Conservation (phyloP, 2,888 invertebrate species). For the Cancer borealis region DNA sequence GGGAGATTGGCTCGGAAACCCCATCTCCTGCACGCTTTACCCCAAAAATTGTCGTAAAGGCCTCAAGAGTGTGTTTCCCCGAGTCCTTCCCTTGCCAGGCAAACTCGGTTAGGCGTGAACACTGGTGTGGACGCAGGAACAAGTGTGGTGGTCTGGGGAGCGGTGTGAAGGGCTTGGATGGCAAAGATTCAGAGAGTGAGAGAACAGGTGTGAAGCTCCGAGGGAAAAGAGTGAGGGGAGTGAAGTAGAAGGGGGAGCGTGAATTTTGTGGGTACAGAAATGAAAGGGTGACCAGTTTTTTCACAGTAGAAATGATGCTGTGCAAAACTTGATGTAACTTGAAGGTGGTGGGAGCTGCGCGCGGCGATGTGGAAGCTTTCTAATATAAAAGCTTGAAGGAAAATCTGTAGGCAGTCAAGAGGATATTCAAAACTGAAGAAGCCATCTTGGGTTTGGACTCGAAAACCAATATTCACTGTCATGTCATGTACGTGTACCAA, state of each 20-base stretch:
- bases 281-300: not conserved
- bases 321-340: too few relatives aligned
- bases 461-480: not conserved
- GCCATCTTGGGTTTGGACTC: not conserved
- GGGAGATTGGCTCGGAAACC: constrained; percentile 16
- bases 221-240: not conserved
- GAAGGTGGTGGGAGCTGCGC: not conserved
- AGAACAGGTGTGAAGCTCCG: not conserved
- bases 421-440: not conserved
- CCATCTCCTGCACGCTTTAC: constrained; percentile 1
- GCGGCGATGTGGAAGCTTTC: not conserved
- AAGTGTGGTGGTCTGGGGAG: not conserved
- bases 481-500: not conserved
- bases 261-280: not conserved
- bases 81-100: not conserved
- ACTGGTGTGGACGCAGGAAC: not conserved
- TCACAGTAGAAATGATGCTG: not conserved
- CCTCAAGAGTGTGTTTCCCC: not conserved
- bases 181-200: not conserved
- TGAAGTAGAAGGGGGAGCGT: not conserved
- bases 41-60: not conserved
- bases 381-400: not conserved
- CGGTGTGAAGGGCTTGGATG: not conserved
- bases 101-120: not conserved
- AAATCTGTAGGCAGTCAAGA: not conserved